These are phyloP conservation scores for Amphipyra berbera DNA, from an alignment of 2,888 invertebrate species.

Conservation along the genomic window DNA sequence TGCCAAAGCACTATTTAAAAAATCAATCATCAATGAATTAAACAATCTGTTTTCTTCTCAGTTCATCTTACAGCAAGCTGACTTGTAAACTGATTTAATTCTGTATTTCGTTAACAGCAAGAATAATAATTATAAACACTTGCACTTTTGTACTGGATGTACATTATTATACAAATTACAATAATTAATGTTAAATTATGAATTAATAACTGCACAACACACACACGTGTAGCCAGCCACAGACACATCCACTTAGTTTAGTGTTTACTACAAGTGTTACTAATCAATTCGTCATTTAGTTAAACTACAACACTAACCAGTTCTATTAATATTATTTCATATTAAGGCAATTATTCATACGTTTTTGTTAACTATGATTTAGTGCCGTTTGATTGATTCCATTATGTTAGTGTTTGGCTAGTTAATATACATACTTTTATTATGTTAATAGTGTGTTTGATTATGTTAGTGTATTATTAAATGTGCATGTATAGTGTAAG, in stretches of 20 bases:
- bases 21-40: too few species aligned
- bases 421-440: slow-evolving; percentile 18
- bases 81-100: too few species aligned
- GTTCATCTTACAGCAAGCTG: too few species aligned
- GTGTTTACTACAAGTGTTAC: neutral
- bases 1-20: too few species aligned
- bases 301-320: neutral
- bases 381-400: slow-evolving; percentile 31
- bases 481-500: neutral
- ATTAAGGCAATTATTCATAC: slow-evolving; percentile 19
- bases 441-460: slow-evolving; percentile 16
- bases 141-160: too few species aligned
- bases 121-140: too few species aligned
- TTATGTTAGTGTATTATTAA: slow-evolving; percentile 4
- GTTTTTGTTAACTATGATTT: slow-evolving; percentile 13
- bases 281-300: slow-evolving; percentile 1
- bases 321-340: neutral
- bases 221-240: neutral
- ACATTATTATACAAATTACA: too few species aligned
- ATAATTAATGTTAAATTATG: neutral
- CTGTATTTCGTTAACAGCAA: too few species aligned
- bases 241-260: neutral
- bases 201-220: neutral
- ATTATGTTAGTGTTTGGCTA: slow-evolving; percentile 21
- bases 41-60: too few species aligned